These are phyloP conservation scores for Adelphocoris suturalis DNA, from an alignment of 2,888 invertebrate species.

Conservation along the genomic window DNA sequence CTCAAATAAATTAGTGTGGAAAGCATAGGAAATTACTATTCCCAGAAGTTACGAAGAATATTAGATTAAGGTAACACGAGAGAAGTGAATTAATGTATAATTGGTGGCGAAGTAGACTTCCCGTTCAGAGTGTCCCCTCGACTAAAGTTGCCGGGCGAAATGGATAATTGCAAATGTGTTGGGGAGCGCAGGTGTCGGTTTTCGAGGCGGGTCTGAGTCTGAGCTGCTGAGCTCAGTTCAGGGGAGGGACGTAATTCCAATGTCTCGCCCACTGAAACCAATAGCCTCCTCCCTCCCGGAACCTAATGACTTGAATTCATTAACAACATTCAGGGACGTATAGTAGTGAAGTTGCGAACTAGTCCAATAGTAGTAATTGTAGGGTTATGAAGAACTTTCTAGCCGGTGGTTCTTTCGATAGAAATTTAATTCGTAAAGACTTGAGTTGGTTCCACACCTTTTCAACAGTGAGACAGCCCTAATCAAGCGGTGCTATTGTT, in stretches of 20 bases:
- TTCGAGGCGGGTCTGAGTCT: not conserved
- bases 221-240: too few relatives aligned
- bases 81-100: conserved; percentile 7
- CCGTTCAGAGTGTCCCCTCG: not conserved
- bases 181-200: conserved; percentile 1
- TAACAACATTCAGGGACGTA: not conserved
- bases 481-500: too few relatives aligned
- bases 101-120: conserved; percentile 11
- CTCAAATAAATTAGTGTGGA: not conserved
- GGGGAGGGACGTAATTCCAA: not conserved
- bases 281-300: not conserved
- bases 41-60: not conserved
- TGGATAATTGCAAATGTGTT: conserved; percentile 21
- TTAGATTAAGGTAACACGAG: not conserved
- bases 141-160: not conserved
- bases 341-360: too few relatives aligned
- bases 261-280: not conserved
- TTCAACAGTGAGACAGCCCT: too few relatives aligned
- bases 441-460: too few relatives aligned
- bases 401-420: too few relatives aligned
- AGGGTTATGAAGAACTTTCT: too few relatives aligned
- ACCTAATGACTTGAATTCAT: not conserved
- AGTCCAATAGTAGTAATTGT: too few relatives aligned
- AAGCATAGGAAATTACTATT: not conserved
- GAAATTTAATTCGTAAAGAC: too few relatives aligned